Conservation (phyloP, 2,113 vertebrate genomes). For the Paramisgurnus dabryanus region DNA sequence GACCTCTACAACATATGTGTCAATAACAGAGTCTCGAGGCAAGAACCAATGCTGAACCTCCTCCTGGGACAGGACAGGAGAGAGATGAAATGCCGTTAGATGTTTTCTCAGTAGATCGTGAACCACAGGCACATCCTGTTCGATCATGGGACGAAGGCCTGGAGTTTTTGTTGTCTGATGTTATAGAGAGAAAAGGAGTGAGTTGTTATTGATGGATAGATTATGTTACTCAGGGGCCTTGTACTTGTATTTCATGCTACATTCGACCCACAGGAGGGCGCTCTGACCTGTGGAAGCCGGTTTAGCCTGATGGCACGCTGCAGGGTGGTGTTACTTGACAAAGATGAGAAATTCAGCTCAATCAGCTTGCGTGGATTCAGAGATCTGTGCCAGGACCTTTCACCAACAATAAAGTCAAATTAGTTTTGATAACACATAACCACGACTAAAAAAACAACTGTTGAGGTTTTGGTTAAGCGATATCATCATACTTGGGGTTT, state of each 20-base stretch:
- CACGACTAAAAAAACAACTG: background rate
- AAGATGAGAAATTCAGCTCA: slow-evolving; percentile 87
- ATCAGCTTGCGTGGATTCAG: slow-evolving; percentile 91
- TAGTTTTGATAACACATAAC: background rate
- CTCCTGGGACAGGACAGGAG: slow-evolving; percentile 76
- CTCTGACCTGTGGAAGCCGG: slow-evolving; percentile 87
- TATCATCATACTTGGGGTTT: slow-evolving; percentile 83
- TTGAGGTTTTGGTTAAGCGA: background rate
- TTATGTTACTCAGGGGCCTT: too few relatives aligned
- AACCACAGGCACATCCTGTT: slow-evolving; percentile 76
- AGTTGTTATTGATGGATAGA: background rate
- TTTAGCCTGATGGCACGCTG: slow-evolving; percentile 90
- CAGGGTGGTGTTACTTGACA: slow-evolving; percentile 88
- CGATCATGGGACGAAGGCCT: slow-evolving; percentile 84
- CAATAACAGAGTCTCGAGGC: slow-evolving; percentile 87
- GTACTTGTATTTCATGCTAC: background rate
- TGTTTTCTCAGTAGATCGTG: slow-evolving; percentile 79
- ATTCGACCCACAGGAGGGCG: slow-evolving; percentile 52
- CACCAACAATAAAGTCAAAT: slow-evolving; percentile 48
- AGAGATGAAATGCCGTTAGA: slow-evolving; percentile 84
- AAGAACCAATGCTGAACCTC: slow-evolving; percentile 92
- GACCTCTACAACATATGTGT: slow-evolving; percentile 94
- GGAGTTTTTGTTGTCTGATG: slow-evolving; percentile 81
- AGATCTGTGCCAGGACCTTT: slow-evolving; percentile 91
- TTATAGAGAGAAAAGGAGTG: background rate